A percentile compares a stretch with the other conserved stretches of the same genome.
These are phyloP conservation scores for Ophion slaviceki DNA, from an alignment of 2,888 invertebrate species.

Conservation along the genomic window DNA sequence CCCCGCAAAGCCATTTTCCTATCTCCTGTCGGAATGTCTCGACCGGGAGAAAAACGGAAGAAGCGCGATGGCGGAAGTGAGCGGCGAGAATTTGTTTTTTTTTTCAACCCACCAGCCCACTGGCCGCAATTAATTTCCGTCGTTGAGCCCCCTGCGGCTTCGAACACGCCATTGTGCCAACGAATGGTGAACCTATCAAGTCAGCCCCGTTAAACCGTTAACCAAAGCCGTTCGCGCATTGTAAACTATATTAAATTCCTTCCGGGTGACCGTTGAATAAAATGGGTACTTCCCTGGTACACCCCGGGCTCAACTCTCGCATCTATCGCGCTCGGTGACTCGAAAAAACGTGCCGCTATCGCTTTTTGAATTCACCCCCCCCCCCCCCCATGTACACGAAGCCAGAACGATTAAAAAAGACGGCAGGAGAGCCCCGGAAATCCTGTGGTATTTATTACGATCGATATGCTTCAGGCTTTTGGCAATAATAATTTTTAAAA, in stretches of 20 bases:
- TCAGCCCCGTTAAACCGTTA: not conserved
- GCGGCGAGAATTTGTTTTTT: conserved; percentile 31
- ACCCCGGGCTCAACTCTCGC: not conserved
- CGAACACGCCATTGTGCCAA: conserved; percentile 47
- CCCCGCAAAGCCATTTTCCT: conserved; percentile 41
- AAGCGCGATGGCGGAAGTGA: not conserved
- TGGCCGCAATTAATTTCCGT: conserved; percentile 67
- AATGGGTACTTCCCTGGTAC: conserved; percentile 51
- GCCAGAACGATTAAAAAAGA: conserved; percentile 25
- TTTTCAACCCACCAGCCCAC: conserved; percentile 49
- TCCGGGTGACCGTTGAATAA: conserved; percentile 66
- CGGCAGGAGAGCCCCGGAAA: conserved; percentile 5
- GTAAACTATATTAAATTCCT: conserved; percentile 73
- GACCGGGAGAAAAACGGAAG: conserved; percentile 31
- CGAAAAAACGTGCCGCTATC: conserved; percentile 34
- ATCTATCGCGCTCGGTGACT: conserved; percentile 23
- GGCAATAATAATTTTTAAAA: not conserved
- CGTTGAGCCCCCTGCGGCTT: conserved; percentile 48
- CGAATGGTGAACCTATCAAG: conserved; percentile 33
- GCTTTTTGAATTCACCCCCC: not conserved
- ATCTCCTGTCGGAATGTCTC: conserved; percentile 36
- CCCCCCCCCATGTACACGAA: not conserved
- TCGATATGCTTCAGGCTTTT: conserved; percentile 3
- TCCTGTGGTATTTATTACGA: not conserved
- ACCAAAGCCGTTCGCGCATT: conserved; percentile 65